phyloP scores from a whole-genome alignment of 2,888 invertebrate species.

The Folsomia candida region DNA sequence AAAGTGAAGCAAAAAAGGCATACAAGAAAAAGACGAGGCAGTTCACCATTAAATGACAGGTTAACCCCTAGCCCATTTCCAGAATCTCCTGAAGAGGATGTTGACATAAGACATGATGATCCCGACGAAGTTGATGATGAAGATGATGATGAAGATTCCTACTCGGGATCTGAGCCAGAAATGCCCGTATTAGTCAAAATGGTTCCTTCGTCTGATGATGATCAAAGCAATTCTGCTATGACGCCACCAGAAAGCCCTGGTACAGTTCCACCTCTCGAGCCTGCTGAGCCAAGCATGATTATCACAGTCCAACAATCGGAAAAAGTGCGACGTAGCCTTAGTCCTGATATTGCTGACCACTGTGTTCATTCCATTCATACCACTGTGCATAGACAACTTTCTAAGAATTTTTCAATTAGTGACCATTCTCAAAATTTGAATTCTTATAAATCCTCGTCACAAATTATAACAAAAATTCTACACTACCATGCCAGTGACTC shows the following conservation, averaged over 20 bases:
- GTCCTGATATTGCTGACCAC: not conserved
- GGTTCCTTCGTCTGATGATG: slow-evolving; percentile 23
- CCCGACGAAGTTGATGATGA: not conserved
- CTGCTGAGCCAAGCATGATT: not conserved
- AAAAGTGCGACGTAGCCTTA: not conserved
- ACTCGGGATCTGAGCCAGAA: slow-evolving; percentile 30
- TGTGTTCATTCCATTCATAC: not conserved
- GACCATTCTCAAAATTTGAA: not conserved
- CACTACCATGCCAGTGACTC: not conserved
- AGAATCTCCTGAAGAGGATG: slow-evolving; percentile 1
- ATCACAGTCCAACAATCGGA: not conserved
- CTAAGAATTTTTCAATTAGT: too few relatives aligned
- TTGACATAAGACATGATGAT: too few relatives aligned
- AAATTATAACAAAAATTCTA: not conserved
- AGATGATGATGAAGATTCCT: not conserved
- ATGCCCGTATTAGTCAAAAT: slow-evolving; percentile 40
- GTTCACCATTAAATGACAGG: not conserved
- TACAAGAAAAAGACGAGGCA: not conserved
- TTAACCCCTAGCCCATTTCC: slow-evolving; percentile 4
- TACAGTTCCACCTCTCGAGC: not conserved
- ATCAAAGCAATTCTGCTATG: not conserved
- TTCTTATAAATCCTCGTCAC: not conserved
- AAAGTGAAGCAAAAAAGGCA: not conserved
- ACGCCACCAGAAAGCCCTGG: too few relatives aligned
- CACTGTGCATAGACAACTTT: too few relatives aligned